Conservation (phyloP, 2,113 vertebrate genomes). For the Pungitius pungitius region DNA sequence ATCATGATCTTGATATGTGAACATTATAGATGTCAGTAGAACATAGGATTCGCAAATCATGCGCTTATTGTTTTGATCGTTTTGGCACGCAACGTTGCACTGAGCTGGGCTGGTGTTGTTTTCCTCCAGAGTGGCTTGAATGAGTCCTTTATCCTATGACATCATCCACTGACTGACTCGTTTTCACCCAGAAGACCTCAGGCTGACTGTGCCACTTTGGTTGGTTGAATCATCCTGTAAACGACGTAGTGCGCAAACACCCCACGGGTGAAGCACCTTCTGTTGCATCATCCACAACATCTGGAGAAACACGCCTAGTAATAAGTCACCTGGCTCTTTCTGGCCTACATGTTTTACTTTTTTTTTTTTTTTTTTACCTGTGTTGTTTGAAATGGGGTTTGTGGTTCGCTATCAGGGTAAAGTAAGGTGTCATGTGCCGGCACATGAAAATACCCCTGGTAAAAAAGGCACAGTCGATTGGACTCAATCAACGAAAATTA, state of each 20-base stretch:
- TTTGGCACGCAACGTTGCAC: constrained; percentile 14
- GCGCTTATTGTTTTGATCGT: constrained; percentile 4
- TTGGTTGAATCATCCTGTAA: constrained; percentile 13
- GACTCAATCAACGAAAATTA: neutral
- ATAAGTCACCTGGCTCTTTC: neutral
- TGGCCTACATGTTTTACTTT: neutral
- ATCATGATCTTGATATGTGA: no score
- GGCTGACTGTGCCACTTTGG: constrained; percentile 15
- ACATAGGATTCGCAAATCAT: no score
- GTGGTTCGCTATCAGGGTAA: neutral
- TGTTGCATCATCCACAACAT: constrained; percentile 15
- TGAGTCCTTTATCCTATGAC: constrained; percentile 37
- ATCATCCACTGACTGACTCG: constrained; percentile 40
- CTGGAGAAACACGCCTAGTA: constrained; percentile 1
- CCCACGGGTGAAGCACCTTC: constrained; percentile 6
- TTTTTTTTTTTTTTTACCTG: neutral
- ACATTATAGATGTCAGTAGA: no score
- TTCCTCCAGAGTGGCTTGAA: constrained; percentile 12
- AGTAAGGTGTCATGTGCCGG: neutral
- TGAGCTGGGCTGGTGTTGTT: constrained; percentile 12
- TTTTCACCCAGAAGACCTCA: constrained; percentile 24
- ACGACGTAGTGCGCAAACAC: neutral
- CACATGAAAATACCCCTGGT: neutral
- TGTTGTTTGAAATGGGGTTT: neutral
- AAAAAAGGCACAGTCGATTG: neutral